Percentiles rank a stretch among this genome's conserved stretches.
Conservation (phyloP, 2,888 invertebrate species). For the Notodonta ziczac region DNA sequence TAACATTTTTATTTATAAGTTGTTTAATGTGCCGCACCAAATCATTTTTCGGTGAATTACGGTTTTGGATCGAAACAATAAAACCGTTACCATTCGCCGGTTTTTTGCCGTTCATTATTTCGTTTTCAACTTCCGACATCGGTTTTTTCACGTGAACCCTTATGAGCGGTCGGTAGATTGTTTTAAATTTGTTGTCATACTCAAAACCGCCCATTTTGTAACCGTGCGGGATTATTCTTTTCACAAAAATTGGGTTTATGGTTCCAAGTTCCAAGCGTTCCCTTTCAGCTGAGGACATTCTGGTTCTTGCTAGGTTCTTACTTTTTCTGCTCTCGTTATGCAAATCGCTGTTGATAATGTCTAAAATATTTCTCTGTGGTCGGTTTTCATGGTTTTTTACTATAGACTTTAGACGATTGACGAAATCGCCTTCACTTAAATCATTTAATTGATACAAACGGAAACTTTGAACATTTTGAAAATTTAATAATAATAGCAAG, state of each 20-base stretch:
- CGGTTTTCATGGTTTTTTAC: neutral
- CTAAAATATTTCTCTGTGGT: neutral
- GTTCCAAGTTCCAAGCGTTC: neutral
- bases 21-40: constrained; percentile 9
- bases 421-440: neutral
- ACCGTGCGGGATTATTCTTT: constrained; percentile 40
- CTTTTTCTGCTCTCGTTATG: neutral
- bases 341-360: neutral
- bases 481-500: constrained; percentile 16
- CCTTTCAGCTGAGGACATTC: neutral
- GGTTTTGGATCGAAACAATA: neutral
- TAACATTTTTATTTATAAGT: neutral
- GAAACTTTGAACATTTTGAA: constrained; percentile 15
- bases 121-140: constrained; percentile 8
- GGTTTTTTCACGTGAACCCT: constrained; percentile 37
- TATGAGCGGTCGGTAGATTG: constrained; percentile 40
- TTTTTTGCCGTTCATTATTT: constrained; percentile 9
- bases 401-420: constrained; percentile 8
- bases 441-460: constrained; percentile 15
- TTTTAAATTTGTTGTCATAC: constrained; percentile 35
- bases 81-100: neutral
- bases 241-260: constrained; percentile 25
- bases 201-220: constrained; percentile 23
- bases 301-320: neutral
- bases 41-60: neutral